A percentile compares a stretch with the other conserved stretches of the same genome.
phyloP scores from a whole-genome alignment of 1,140 invertebrate genomes.

The Panagrolaimus sp. region DNA sequence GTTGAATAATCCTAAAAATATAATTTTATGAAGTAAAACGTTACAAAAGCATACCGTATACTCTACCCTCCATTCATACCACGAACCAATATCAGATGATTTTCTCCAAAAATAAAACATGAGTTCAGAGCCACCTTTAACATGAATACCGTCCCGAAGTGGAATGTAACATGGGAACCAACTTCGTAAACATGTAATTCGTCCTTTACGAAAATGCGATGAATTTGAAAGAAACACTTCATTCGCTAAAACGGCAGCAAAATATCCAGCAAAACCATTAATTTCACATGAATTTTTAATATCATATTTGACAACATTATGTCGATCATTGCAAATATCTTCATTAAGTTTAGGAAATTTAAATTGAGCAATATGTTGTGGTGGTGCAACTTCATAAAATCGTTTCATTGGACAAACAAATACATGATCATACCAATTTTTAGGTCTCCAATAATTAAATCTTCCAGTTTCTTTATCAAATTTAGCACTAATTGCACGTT shows the following conservation, averaged over 20 bases:
- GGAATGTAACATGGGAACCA: constrained; percentile 9
- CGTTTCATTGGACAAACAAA: constrained; percentile 2
- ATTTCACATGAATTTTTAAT: not conserved
- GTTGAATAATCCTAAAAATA: not conserved
- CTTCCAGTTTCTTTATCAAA: not conserved
- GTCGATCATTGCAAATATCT: too few species aligned
- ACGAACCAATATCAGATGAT: not conserved
- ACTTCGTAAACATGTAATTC: not conserved
- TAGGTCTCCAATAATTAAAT: not conserved
- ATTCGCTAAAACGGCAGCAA: not conserved
- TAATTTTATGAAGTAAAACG: not conserved
- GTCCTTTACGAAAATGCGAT: not conserved
- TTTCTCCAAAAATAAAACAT: not conserved
- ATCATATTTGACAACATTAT: not conserved
- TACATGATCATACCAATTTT: constrained; percentile 4
- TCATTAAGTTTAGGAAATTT: not conserved
- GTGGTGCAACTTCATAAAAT: not conserved
- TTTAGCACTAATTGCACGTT: not conserved
- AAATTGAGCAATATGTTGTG: not conserved
- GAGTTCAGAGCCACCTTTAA: not conserved
- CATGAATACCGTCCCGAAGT: not conserved
- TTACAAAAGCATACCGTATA: not conserved
- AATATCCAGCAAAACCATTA: not conserved
- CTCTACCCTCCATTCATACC: constrained; percentile 1
- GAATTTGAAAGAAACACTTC: not conserved